Evolutionary conservation across 2,797 vertebrate species (phyloP).

Genomic region (Gobionotothen gibberifrons): DNA sequence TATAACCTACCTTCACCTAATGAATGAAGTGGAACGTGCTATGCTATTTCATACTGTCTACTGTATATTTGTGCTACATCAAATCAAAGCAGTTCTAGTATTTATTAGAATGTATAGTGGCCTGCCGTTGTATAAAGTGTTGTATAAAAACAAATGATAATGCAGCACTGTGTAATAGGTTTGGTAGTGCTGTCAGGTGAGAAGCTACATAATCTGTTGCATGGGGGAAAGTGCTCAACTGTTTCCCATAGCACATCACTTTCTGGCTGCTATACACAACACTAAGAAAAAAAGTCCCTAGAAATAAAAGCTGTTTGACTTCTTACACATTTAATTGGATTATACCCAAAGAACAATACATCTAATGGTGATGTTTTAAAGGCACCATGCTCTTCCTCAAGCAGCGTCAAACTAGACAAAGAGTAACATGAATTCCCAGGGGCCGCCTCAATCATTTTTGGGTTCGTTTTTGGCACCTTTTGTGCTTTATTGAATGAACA

Average conservation of each 20-base stretch:
- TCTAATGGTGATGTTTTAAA: background rate
- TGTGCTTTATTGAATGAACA: slow-evolving; percentile 1
- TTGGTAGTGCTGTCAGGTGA: background rate
- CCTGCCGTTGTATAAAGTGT: background rate
- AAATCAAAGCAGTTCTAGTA: background rate
- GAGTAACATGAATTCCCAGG: background rate
- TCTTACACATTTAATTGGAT: background rate
- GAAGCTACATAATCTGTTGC: background rate
- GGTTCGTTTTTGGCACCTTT: background rate
- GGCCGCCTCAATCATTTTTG: background rate
- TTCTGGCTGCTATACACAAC: background rate
- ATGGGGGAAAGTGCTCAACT: background rate
- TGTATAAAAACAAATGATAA: background rate
- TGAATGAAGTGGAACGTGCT: too few species aligned
- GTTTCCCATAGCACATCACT: background rate
- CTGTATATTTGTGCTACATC: background rate
- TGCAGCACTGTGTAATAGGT: background rate
- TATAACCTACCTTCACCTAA: too few species aligned
- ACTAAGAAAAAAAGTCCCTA: background rate
- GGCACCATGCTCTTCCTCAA: background rate
- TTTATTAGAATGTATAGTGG: background rate
- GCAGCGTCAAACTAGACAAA: background rate
- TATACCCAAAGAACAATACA: background rate
- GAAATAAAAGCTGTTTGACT: background rate
- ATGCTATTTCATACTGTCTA: too few species aligned